Evolutionary conservation across 1,140 invertebrate species (phyloP), one percentile per base, ranked within the genome.

Genomic region (Metaphire vulgaris): DNA sequence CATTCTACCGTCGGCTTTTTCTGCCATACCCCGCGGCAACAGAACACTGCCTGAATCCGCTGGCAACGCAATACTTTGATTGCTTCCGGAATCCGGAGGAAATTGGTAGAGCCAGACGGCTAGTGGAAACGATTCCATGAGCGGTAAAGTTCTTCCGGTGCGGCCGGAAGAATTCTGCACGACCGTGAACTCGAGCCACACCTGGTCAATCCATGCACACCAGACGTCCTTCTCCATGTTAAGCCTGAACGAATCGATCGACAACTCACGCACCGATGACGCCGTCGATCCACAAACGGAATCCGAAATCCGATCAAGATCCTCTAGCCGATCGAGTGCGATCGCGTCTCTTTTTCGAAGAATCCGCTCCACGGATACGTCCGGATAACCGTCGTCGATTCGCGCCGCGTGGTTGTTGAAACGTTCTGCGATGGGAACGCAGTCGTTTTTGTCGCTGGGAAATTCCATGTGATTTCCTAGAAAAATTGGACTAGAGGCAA

Each of bases 181-280:
- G n/a, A 91, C 91, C 76, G 90, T 89, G 85, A 97, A 97, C 85
- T 98, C 95, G 2, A 92, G 91, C 94, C 94, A 97, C 34, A 96
- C 89, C 0, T 95, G 94, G 84, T 97, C 95, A 29, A 94, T 87
- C 81, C 90, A 89, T 21, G 93, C 89, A 83, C 92, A 94, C 94
- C 95, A 96, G 12, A 97, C 89, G 82, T 93, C 91, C 80, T 92
- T 90, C 15, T 90, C 89, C 82, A 80, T 80, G 69, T 83, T 79
- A 21, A 74, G 77, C 74, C 83, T 84, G 12, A 85, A 75, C 1
- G 82, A 84, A 72, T 95, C 92, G 0, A 90, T 91, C 92, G 92
- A 94, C 34, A 76, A 72, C 32, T 65, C 71, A 65, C 14, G 95
- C 86, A 71, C 93, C 85, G 83, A 92, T 77, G 65, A 72, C 67